A percentile compares a stretch with the other conserved stretches of the same genome.
Evolutionary conservation across 1,140 invertebrate species (phyloP).

Genomic region (Brachionus calyciflorus): DNA sequence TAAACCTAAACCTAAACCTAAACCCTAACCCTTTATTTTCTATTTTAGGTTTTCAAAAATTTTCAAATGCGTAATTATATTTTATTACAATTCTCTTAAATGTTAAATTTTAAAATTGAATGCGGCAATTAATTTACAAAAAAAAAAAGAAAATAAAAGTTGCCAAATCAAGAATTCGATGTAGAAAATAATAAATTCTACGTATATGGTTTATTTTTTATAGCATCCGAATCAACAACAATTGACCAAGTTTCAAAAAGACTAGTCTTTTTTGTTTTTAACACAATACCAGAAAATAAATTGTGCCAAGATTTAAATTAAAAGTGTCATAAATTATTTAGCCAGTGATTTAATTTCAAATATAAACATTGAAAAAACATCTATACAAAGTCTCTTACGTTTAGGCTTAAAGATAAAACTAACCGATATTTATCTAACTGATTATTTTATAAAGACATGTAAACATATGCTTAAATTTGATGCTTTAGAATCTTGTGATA

Average conservation of each 20-base stretch:
- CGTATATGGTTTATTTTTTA: constrained; percentile 35
- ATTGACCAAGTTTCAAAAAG: background rate
- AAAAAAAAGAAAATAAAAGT: no score
- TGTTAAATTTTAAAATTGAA: no score
- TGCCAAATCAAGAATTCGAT: constrained; percentile 3
- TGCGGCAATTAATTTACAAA: no score
- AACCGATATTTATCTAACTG: constrained; percentile 22
- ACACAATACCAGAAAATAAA: constrained; percentile 16
- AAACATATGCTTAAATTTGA: background rate
- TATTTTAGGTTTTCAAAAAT: no score
- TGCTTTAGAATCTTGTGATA: background rate
- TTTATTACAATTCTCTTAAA: no score
- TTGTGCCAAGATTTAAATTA: constrained; percentile 18
- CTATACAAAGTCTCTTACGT: constrained; percentile 2
- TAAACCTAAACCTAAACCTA: no score
- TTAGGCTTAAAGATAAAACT: background rate
- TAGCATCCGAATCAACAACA: background rate
- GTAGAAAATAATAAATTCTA: constrained; percentile 33
- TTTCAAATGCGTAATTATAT: no score
- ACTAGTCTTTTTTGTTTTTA: constrained; percentile 33
- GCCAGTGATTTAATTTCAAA: background rate
- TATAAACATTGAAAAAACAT: background rate
- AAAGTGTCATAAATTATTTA: constrained; percentile 5
- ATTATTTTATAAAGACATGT: constrained; percentile 10
- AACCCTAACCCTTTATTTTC: no score